Conservation (phyloP, 2,888 invertebrate genomes). For the Schizaphis graminum region DNA sequence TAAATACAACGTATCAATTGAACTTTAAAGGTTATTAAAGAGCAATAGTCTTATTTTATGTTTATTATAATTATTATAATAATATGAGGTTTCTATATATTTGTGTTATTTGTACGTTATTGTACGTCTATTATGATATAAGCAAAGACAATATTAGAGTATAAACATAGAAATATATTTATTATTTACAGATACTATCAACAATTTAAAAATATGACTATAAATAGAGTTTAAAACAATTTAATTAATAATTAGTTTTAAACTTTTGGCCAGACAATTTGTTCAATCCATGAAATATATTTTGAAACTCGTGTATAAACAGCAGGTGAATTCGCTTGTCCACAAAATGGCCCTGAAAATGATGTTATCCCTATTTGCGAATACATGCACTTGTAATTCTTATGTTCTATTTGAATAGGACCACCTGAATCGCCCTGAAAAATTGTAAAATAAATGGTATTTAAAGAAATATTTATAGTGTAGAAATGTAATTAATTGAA, state of each 20-base stretch:
- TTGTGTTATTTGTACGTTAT: not conserved
- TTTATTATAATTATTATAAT: too few species aligned
- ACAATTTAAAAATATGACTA: not conserved
- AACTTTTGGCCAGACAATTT: constrained; percentile 74
- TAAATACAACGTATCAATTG: too few species aligned
- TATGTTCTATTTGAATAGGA: constrained; percentile 74
- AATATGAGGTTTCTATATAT: not conserved
- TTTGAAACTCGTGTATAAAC: constrained; percentile 76
- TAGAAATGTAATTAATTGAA: not conserved
- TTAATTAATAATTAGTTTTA: constrained; percentile 69
- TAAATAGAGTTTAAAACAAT: not conserved
- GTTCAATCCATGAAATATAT: constrained; percentile 76
- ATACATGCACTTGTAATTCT: constrained; percentile 72
- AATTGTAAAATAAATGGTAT: not conserved
- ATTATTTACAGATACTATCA: not conserved
- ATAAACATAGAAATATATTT: not conserved
- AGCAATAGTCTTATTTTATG: not conserved
- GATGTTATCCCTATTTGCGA: constrained; percentile 74
- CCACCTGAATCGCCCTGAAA: constrained; percentile 82
- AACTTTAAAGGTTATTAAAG: not conserved
- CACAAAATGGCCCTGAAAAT: constrained; percentile 73
- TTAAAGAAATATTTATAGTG: not conserved
- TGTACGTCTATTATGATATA: not conserved
- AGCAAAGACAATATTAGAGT: too few species aligned
- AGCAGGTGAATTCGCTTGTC: constrained; percentile 73